Evolutionary conservation across 1,140 invertebrate genomes (phyloP).

Genomic region (Papilio machaon): DNA sequence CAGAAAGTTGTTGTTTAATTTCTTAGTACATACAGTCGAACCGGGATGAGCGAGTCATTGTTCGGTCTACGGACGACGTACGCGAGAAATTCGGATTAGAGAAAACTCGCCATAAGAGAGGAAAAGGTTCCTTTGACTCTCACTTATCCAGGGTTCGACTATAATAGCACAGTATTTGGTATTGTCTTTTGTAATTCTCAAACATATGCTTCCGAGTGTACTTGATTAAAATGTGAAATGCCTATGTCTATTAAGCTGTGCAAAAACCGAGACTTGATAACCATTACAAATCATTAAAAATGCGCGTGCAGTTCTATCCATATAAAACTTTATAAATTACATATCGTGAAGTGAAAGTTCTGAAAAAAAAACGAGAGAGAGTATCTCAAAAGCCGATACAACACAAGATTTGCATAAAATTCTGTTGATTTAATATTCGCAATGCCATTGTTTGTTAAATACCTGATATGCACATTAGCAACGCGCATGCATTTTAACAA

Average conservation of each 20-base stretch:
- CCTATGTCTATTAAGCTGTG: background rate
- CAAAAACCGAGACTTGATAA: background rate
- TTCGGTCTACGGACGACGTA: too few relatives aligned
- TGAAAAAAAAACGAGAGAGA: conserved; percentile 7
- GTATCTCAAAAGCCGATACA: background rate
- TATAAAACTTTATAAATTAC: background rate
- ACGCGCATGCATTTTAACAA: too few relatives aligned
- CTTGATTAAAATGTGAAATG: too few relatives aligned
- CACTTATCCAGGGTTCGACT: too few relatives aligned
- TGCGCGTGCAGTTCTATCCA: background rate
- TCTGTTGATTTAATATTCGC: background rate
- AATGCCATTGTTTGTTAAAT: background rate
- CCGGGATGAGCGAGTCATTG: too few relatives aligned
- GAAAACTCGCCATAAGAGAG: too few relatives aligned
- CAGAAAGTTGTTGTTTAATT: background rate
- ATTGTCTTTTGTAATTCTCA: too few relatives aligned
- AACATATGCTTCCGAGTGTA: too few relatives aligned
- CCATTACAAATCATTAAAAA: background rate
- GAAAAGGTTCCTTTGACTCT: too few relatives aligned
- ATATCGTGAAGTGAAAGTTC: background rate
- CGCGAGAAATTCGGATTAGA: too few relatives aligned
- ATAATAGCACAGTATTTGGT: too few relatives aligned
- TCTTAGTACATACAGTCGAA: background rate
- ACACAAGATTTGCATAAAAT: conserved; percentile 5
- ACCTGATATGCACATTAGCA: background rate